A percentile compares a stretch with the other conserved stretches of the same genome.
These are phyloP conservation scores for Trachemys scripta DNA, from an alignment of 2,113 vertebrate genomes.

Conservation along the genomic window DNA sequence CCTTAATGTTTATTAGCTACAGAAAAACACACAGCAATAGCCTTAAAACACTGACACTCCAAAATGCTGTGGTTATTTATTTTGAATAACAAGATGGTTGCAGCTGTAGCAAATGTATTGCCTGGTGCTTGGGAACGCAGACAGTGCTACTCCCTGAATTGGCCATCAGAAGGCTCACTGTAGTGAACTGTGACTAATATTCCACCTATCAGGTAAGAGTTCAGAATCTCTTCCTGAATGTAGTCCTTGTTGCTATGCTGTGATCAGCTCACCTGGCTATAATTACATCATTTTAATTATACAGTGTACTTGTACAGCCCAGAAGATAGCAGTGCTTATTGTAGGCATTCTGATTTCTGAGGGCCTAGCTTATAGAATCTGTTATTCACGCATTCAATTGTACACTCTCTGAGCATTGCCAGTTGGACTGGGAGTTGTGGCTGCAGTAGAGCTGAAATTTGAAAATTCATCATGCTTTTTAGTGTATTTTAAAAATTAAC, in stretches of 20 bases:
- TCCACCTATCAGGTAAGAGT: rapidly evolving
- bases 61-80: not conserved
- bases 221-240: not conserved
- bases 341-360: not conserved
- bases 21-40: not conserved
- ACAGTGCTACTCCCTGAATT: not conserved
- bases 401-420: constrained; percentile 1
- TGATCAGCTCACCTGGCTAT: not conserved
- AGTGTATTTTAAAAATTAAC: not conserved
- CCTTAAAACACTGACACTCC: not conserved
- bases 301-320: not conserved
- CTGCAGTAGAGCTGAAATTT: not conserved
- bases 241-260: not conserved
- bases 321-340: not conserved
- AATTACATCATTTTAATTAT: not conserved
- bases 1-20: not conserved
- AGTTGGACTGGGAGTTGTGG: constrained; percentile 1
- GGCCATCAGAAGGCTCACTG: not conserved
- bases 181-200: not conserved
- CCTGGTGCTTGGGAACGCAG: not conserved
- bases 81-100: not conserved
- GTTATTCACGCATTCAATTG: not conserved
- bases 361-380: constrained; percentile 6
- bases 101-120: not conserved
- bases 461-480: not conserved